A percentile compares a stretch with the other conserved stretches of the same genome.
These are phyloP conservation scores for Callorhinus ursinus DNA, from an alignment of 2,113 vertebrate genomes.

Conservation along the genomic window DNA sequence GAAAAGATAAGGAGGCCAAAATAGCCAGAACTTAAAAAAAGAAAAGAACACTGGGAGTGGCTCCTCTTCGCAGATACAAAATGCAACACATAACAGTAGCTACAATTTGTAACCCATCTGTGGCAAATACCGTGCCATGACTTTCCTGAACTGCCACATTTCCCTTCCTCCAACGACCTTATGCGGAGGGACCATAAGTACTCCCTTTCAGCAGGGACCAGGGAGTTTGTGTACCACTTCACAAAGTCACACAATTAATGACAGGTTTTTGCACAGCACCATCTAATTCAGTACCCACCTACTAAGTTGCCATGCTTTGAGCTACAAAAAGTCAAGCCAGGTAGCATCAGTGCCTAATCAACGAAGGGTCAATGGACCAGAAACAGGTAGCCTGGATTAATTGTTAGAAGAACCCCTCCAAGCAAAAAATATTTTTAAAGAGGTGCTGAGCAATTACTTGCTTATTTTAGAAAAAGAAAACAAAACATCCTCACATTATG, in stretches of 20 bases:
- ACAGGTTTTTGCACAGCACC: background rate
- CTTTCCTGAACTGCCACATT: background rate
- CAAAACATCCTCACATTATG: background rate
- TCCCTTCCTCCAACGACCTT: background rate
- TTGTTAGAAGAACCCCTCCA: background rate
- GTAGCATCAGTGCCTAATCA: rapidly evolving
- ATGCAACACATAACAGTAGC: background rate
- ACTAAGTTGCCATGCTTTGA: background rate
- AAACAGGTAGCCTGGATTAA: background rate
- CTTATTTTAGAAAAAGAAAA: background rate
- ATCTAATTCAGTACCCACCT: background rate
- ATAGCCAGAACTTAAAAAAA: background rate
- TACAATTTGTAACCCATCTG: background rate
- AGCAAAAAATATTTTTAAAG: background rate
- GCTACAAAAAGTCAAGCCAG: background rate
- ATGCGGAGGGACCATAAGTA: too few species aligned
- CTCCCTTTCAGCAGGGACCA: background rate
- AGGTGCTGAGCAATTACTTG: background rate
- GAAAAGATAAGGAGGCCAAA: background rate
- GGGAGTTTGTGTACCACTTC: background rate
- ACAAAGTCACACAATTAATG: background rate
- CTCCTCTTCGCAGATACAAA: background rate
- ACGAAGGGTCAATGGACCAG: rapidly evolving
- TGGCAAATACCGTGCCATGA: background rate
- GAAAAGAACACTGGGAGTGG: background rate